phyloP scores from a whole-genome alignment of 2,797 vertebrate genomes.

The Lacerta viridis region DNA sequence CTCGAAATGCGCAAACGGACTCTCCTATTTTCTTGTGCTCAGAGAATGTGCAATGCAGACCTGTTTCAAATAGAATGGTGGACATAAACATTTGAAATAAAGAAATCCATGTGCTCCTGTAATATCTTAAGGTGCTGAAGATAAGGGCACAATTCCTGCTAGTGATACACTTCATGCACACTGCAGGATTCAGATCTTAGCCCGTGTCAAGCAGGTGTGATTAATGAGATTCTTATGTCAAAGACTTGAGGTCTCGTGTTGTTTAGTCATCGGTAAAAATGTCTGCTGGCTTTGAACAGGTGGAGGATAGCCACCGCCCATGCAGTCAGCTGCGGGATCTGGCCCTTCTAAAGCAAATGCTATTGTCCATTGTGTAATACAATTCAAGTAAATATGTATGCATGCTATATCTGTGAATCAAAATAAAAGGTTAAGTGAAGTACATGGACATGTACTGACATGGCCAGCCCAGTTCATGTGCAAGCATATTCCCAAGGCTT shows the following conservation, averaged over 20 bases:
- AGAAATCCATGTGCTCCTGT: too few relatives aligned
- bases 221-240: neutral
- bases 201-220: neutral
- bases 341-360: conserved; percentile 40
- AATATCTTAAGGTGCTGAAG: neutral
- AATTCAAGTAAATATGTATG: conserved; percentile 23
- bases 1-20: neutral
- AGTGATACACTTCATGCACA: neutral
- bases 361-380: conserved; percentile 31
- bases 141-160: neutral
- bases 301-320: conserved; percentile 7
- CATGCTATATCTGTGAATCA: conserved; percentile 55
- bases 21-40: neutral
- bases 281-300: conserved; percentile 3
- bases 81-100: neutral
- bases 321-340: conserved; percentile 27
- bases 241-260: neutral
- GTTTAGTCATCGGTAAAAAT: neutral
- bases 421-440: conserved; percentile 70
- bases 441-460: conserved; percentile 70
- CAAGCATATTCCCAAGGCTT: conserved; percentile 70
- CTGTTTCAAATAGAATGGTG: neutral
- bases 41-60: neutral
- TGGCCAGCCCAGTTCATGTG: conserved; percentile 62
- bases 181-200: neutral